Evolutionary conservation across 2,888 invertebrate genomes (phyloP).

Genomic region (Amphipoea lucens): DNA sequence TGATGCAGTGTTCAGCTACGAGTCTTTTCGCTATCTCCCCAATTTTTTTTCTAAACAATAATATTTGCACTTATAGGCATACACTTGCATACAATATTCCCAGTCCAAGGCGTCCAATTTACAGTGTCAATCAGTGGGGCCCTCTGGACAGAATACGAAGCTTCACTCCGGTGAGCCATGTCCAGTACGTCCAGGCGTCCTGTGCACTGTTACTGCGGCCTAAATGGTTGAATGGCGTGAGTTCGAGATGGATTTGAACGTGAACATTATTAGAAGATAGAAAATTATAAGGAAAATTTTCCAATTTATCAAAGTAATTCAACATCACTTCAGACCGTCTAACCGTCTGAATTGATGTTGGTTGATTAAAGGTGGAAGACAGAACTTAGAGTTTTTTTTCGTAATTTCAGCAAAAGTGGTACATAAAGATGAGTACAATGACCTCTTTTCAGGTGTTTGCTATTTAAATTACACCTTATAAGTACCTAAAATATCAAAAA

Average conservation of each 20-base stretch:
- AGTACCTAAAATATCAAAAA: neutral
- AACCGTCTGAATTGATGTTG: neutral
- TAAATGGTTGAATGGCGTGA: slow-evolving; percentile 18
- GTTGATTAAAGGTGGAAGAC: neutral
- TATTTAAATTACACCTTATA: neutral
- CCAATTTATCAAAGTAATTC: neutral
- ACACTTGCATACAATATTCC: neutral
- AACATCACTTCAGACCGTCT: neutral
- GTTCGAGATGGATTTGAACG: neutral
- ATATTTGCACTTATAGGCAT: neutral
- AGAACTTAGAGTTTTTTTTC: neutral
- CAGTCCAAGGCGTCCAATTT: neutral
- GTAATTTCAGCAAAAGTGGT: neutral
- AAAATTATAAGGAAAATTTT: neutral
- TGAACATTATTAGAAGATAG: neutral
- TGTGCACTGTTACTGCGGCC: neutral
- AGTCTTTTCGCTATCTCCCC: neutral
- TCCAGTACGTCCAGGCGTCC: neutral
- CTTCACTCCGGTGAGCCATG: neutral
- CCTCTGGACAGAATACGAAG: neutral
- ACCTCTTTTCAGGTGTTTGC: neutral
- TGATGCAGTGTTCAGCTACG: neutral
- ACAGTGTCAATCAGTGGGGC: neutral
- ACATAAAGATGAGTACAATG: neutral
- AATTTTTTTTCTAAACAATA: neutral